Percentiles rank a stretch among this genome's conserved stretches.
Evolutionary conservation across 2,888 invertebrate species (phyloP).

Genomic region (Diarsia dahlii): DNA sequence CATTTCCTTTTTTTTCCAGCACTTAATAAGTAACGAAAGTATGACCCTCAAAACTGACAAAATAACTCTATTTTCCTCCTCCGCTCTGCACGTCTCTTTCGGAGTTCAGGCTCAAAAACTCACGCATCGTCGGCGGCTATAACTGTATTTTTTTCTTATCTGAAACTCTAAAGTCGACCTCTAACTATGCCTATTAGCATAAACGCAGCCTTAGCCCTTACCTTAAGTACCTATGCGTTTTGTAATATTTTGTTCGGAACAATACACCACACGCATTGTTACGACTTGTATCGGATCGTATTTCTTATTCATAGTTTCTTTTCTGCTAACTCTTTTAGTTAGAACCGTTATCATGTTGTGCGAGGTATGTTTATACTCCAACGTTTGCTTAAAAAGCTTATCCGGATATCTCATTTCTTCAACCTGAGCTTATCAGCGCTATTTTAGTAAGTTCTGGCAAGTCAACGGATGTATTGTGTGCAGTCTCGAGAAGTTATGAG

Average conservation of each 20-base stretch:
- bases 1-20: no score
- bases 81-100: background rate
- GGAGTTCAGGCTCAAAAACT: background rate
- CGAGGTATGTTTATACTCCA: conserved; percentile 65
- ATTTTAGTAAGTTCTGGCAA: conserved; percentile 71
- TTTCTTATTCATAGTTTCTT: conserved; percentile 38
- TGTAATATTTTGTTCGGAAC: conserved; percentile 20
- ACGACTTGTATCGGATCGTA: background rate
- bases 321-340: conserved; percentile 31
- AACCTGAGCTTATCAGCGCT: conserved; percentile 72
- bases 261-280: conserved; percentile 42
- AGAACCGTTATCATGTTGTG: conserved; percentile 66
- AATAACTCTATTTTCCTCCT: background rate
- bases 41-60: no score
- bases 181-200: background rate
- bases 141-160: background rate
- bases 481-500: conserved; percentile 25
- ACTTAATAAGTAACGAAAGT: no score
- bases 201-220: background rate
- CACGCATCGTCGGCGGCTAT: background rate
- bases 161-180: background rate
- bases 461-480: conserved; percentile 62
- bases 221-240: background rate
- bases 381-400: conserved; percentile 70
- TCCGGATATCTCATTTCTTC: conserved; percentile 78